Evolutionary conservation across 2,888 invertebrate species (phyloP).

Genomic region (Clitarchus hookeri): DNA sequence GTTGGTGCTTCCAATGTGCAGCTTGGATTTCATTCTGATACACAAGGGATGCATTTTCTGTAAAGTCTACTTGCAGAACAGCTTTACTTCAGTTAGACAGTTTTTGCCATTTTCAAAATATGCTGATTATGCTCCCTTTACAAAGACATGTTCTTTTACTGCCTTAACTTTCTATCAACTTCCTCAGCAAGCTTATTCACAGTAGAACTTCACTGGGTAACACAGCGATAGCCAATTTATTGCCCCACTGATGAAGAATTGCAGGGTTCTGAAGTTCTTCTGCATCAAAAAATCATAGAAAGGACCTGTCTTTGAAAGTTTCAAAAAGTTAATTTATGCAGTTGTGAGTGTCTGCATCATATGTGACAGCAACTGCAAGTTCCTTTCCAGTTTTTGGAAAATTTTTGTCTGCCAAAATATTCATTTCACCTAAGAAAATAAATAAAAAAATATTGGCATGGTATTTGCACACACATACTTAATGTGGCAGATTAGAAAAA

Average conservation of each 20-base stretch:
- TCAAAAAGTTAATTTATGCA: not conserved
- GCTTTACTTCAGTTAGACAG: not conserved
- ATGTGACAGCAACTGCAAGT: not conserved
- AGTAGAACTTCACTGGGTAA: too few species aligned
- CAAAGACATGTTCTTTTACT: not conserved
- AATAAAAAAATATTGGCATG: not conserved
- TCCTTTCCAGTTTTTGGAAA: not conserved
- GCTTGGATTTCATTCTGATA: not conserved
- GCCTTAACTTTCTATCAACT: not conserved
- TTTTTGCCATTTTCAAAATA: not conserved
- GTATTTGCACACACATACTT: not conserved
- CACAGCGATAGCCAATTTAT: too few species aligned
- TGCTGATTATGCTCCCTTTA: not conserved
- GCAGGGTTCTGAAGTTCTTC: not conserved
- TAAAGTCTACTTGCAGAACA: not conserved
- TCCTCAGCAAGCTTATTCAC: not conserved
- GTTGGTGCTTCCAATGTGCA: not conserved
- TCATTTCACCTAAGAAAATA: not conserved
- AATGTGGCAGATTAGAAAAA: not conserved
- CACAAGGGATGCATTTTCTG: not conserved
- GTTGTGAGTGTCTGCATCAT: not conserved
- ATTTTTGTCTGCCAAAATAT: not conserved
- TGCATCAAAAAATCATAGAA: too few species aligned
- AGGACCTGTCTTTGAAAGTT: too few species aligned
- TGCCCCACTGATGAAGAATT: not conserved